These are phyloP conservation scores for Heliconius melpomene DNA, from an alignment of 1,140 invertebrate species.

Conservation along the genomic window DNA sequence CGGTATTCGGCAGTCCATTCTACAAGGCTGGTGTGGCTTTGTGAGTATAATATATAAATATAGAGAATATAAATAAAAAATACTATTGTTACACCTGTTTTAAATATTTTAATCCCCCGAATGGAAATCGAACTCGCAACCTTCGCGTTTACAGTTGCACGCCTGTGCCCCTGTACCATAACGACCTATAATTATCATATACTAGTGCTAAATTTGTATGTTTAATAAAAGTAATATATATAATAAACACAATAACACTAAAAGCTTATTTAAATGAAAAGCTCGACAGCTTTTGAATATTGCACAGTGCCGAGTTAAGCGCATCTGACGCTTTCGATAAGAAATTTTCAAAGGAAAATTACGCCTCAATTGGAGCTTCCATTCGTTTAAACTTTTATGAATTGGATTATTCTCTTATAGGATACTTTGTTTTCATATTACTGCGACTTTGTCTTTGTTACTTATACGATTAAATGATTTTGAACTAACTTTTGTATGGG, in stretches of 20 bases:
- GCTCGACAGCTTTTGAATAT: not conserved
- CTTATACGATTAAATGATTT: not conserved
- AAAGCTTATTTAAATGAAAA: constrained; percentile 2
- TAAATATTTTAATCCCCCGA: too few species aligned
- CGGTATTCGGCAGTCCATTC: constrained; percentile 90
- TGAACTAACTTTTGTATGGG: too few species aligned
- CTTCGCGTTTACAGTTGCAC: too few species aligned
- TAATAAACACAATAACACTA: not conserved
- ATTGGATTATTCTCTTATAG: not conserved
- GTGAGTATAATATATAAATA: constrained; percentile 81
- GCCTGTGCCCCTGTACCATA: too few species aligned
- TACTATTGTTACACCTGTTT: too few species aligned
- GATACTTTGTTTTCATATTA: constrained; percentile 1
- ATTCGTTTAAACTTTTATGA: not conserved
- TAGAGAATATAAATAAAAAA: not conserved
- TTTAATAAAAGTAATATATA: too few species aligned
- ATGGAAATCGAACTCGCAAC: too few species aligned
- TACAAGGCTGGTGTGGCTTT: constrained; percentile 92
- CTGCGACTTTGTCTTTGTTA: not conserved
- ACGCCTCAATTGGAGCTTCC: not conserved
- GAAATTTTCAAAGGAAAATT: constrained; percentile 2
- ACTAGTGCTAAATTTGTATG: too few species aligned
- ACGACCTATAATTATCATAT: too few species aligned
- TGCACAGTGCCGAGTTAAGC: constrained; percentile 4
- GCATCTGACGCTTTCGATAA: not conserved